Base-by-base conservation (phyloP, 2,888 invertebrate species). In the Zootermopsis nevadensis region DNA sequence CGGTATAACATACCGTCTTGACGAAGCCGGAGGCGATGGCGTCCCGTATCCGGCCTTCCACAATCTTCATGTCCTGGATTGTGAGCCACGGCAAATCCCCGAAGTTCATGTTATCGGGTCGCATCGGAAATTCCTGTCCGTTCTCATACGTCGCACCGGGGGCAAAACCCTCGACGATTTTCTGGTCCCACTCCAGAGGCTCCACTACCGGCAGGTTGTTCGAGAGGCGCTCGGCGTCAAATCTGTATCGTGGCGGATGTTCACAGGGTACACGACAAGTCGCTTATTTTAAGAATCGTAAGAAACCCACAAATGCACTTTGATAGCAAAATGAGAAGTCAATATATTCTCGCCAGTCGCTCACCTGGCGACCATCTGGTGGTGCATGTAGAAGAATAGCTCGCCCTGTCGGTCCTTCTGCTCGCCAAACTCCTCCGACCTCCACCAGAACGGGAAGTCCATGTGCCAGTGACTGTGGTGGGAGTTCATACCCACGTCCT, bases 31-130 rank as follows among this genome's bases (percentile, higher is more conserved):
- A 33, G 66, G 83, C 38, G 87, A 94, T 93, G 76, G 93, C 91
- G 81, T 92, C 91, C 85, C 90, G 89, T 84, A 94, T 89, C 85
- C 94, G 92, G 77, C 90, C 89, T 86, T 93, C 92, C 84, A 91
- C 91, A 72, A 91, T 89, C 66, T 90, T 87, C 85, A 87, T 85
- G 82, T 87, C 86, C 55, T 85, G 84, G 60, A 87, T 85, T 48
- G 86, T 84, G 33, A 86, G 84, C 53, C 84, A 83, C 10, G 85
- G 83, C n/a, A 87, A 84, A 82, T 87, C 87, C 76, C 86, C 85
- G 85, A 87, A 87, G 48, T 35, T 66, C 55, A 86, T 85, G 85
- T 87, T 86, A 83, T 87, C 90, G 1, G 90, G 88, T 85, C 93
- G 91, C 67, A 90, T 89, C 0, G 92, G 91, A 74, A 92, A 87